Evolutionary conservation across 2,797 vertebrate species (phyloP), one percentile per base, ranked within the genome.

Genomic region (Taeniopygia guttata): DNA sequence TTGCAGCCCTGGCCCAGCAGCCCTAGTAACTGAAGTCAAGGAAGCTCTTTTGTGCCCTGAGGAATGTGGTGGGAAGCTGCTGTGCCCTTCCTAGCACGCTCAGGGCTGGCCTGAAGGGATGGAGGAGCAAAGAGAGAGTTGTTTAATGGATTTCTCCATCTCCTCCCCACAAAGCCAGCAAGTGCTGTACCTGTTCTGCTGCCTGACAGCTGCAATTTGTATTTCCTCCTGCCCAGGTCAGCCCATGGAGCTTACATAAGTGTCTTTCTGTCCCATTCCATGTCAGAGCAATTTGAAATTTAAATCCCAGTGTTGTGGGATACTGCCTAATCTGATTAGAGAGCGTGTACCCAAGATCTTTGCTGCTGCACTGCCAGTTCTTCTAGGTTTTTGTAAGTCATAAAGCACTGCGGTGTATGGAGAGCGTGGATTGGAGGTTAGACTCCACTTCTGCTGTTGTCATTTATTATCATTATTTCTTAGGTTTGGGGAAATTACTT

Each of bases 1-100:
- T 93, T 66, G 86, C 76, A 76, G 55, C 79, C 83, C 75, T 84
- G 92, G 92, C 94, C 73, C 48, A 60, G 87, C 94, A 94, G 2
- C 96, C 94, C 74, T 96, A 88, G 95, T 93, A 96, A 95, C 95
- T 84, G 92, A 94, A 95, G 94, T 95, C 94, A 96, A 94, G 94
- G 93, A 90, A 82, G 94, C 94, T 84, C 90, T 46, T 89, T 95
- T 95, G 86, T 96, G 78, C 88, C 26, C 70, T 79, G 88, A 93
- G 70, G 93, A 96, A 96, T 96, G 95, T 91, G 72, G 78, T 96
- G 95, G 94, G 93, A 96, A 96, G 95, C 75, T 83, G 82, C 79
- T n/a, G 64, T 96, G 93, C 89, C 94, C 95, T 96, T 92, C 84
- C 84, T 87, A 75, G 54, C 42, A 11, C 85, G 4, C 72, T 83